These are phyloP conservation scores for Pachyuromys duprasi DNA, from an alignment of 2,797 vertebrate species.

Conservation along the genomic window DNA sequence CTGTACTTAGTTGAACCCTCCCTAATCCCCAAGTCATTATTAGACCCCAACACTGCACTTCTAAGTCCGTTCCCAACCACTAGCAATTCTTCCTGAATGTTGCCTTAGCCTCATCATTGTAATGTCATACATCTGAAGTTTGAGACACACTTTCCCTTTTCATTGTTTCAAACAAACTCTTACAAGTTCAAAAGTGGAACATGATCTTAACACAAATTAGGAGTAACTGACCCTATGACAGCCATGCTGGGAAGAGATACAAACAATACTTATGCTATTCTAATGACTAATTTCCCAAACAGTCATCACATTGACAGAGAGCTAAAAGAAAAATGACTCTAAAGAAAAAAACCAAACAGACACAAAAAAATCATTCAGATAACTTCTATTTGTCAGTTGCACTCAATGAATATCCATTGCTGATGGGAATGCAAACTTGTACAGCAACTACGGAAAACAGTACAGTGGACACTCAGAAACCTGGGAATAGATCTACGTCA, in stretches of 20 bases:
- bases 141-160: not conserved
- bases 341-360: not conserved
- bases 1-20: not conserved
- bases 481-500: not conserved
- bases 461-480: not conserved
- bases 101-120: not conserved
- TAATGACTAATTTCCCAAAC: not conserved
- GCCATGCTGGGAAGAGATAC: not conserved
- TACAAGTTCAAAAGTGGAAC: not conserved
- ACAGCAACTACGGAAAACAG: not conserved
- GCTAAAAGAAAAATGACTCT: not conserved
- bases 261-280: not conserved
- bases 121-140: not conserved
- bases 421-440: not conserved
- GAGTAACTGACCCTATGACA: not conserved
- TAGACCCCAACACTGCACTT: not conserved
- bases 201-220: constrained; percentile 2
- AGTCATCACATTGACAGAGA: not conserved
- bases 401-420: not conserved
- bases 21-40: not conserved
- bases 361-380: not conserved
- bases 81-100: not conserved
- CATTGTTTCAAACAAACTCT: not conserved
- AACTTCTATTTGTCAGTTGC: not conserved
- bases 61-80: not conserved